phyloP scores from a whole-genome alignment of 2,113 vertebrate species.

The Mobula birostris region DNA sequence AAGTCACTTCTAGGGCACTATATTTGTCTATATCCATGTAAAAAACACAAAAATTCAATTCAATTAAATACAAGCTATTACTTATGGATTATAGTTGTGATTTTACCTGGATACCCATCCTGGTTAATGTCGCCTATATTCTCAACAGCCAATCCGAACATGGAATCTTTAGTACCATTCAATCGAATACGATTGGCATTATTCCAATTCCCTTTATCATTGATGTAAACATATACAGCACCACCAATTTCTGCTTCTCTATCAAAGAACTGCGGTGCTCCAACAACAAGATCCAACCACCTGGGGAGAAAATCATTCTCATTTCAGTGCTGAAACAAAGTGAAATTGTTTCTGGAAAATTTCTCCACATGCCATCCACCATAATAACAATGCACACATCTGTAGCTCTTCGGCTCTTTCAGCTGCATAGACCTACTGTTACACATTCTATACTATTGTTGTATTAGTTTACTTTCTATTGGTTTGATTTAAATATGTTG shows the following conservation, averaged over 20 bases:
- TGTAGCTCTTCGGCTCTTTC: too few relatives aligned
- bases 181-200: conserved; percentile 67
- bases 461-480: not conserved
- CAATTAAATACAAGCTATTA: not conserved
- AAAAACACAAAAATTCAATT: not conserved
- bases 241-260: conserved; percentile 80
- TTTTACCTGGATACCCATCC: conserved; percentile 78
- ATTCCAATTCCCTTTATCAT: conserved; percentile 73
- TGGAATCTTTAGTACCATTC: conserved; percentile 81
- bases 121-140: conserved; percentile 86
- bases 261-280: conserved; percentile 91
- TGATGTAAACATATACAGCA: conserved; percentile 89
- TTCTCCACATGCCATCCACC: not conserved
- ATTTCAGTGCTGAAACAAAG: not conserved
- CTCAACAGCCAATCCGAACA: conserved; percentile 92
- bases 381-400: not conserved
- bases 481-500: not conserved
- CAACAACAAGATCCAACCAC: conserved; percentile 94
- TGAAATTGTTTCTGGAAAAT: not conserved
- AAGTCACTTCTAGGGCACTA: too few relatives aligned
- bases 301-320: conserved; percentile 49
- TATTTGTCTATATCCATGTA: not conserved
- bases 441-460: not conserved
- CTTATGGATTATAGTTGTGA: not conserved
- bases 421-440: too few relatives aligned